These are phyloP conservation scores for Oncopodura yosiiana DNA, from an alignment of 1,140 invertebrate genomes.

Conservation along the genomic window DNA sequence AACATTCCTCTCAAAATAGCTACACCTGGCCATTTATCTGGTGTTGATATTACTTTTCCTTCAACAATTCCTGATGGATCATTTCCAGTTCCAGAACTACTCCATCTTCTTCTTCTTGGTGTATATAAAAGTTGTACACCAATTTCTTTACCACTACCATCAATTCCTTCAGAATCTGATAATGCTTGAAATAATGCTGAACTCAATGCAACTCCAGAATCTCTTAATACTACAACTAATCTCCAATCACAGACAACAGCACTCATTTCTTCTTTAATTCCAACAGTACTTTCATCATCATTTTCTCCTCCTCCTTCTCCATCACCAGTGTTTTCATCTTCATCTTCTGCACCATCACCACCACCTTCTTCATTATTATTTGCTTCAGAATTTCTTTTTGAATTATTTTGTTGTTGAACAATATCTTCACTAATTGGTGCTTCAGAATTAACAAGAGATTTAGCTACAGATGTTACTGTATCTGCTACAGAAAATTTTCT, in stretches of 20 bases:
- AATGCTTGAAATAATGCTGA: slow-evolving; percentile 97
- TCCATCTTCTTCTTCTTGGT: slow-evolving; percentile 32
- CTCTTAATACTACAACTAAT: slow-evolving; percentile 73
- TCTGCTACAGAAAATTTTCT: not conserved
- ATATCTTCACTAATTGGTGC: not conserved
- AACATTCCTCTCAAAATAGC: slow-evolving; percentile 80
- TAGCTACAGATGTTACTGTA: slow-evolving; percentile 4
- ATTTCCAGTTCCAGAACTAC: slow-evolving; percentile 24
- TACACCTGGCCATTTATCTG: slow-evolving; percentile 71
- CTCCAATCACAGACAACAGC: slow-evolving; percentile 32
- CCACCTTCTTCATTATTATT: not conserved
- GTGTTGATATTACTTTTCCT: slow-evolving; percentile 47
- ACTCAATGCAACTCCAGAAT: slow-evolving; percentile 86
- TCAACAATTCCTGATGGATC: not conserved
- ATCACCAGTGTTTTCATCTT: not conserved
- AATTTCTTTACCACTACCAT: slow-evolving; percentile 17
- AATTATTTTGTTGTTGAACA: no score
- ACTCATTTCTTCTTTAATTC: slow-evolving; percentile 16
- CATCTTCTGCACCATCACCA: slow-evolving; percentile 6
- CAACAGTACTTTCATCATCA: not conserved
- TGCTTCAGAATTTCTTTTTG: not conserved
- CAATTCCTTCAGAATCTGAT: slow-evolving; percentile 73
- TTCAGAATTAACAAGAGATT: slow-evolving; percentile 1
- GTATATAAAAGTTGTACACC: slow-evolving; percentile 38
- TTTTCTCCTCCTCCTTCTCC: slow-evolving; percentile 9